Conservation (phyloP, 2,113 vertebrate species). For the Oplegnathus fasciatus region DNA sequence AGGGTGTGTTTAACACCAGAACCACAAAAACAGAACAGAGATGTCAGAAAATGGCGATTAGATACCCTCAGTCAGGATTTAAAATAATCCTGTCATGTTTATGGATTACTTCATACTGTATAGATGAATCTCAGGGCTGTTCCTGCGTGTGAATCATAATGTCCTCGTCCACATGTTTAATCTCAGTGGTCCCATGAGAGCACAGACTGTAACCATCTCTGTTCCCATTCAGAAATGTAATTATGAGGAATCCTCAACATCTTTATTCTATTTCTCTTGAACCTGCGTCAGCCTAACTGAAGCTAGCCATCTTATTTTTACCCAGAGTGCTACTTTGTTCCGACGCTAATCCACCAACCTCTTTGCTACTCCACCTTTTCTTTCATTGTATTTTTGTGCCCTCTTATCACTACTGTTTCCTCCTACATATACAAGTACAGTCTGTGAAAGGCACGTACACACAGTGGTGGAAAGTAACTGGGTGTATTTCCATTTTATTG, state of each 20-base stretch:
- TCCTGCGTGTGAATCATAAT: constrained; percentile 39
- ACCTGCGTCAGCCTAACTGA: background rate
- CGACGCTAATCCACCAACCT: background rate
- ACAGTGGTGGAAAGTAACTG: no score
- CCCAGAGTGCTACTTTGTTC: constrained; percentile 11
- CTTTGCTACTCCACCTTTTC: background rate
- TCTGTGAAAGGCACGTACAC: background rate
- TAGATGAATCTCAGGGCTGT: constrained; percentile 2
- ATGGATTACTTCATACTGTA: constrained; percentile 47
- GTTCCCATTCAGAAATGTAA: constrained; percentile 14
- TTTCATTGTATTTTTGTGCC: background rate
- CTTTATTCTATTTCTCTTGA: constrained; percentile 3
- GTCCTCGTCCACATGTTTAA: constrained; percentile 30
- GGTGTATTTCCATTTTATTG: background rate
- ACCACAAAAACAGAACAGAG: constrained; percentile 22
- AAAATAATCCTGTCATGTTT: constrained; percentile 44
- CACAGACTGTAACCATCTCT: background rate
- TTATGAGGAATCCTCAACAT: constrained; percentile 24
- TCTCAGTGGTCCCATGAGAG: background rate
- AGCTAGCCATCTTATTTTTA: constrained; percentile 5
- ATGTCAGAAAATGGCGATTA: constrained; percentile 22
- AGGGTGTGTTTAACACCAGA: constrained; percentile 4
- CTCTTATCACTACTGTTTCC: background rate
- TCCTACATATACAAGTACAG: background rate
- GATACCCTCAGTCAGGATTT: constrained; percentile 7